Evolutionary conservation across 2,888 invertebrate species (phyloP), one percentile per base, ranked within the genome.

Genomic region (Bombyx huttoni): DNA sequence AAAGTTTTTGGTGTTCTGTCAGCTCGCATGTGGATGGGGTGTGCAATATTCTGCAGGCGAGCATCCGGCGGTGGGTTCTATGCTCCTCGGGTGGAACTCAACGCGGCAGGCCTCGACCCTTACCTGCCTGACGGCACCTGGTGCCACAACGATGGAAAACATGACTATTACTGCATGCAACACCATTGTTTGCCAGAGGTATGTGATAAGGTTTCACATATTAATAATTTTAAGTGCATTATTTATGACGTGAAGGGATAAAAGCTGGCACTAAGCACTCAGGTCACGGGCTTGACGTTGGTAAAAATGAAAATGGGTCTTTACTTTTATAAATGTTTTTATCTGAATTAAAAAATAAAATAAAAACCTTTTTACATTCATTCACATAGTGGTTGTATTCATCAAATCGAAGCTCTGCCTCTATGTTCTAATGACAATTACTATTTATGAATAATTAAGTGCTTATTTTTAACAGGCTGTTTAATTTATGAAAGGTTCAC

Each of bases 41-140:
- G 95, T 71, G 92, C 94, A 14, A 91, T 95, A 64, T 95, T 94
- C 79, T 95, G 94, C 71, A 89, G 91, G 40, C 89, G 92, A 34
- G 89, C 87, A 49, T 90, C 91, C 54, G 91, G 91, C 34, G 91
- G 91, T 0, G 91, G 91, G 8, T 94, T 91, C 79, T 94, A 94
- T 77, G 93, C 94, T 33, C 94, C 94, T 1, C 89, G 94, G 7
- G 87, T 94, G 12, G 94, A 94, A 76, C 87, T 94, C 51, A 94
- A 94, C 70, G 93, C 93, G 73, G 88, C 92, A 46, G 93, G 93
- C 8, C 81, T 92, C 40, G 91, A 93, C 64, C 92, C 94, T 0
- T 93, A 93, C 77, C 93, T 94, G 68, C 94, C 95, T 0, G 94
- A 94, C 78, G 94, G 94, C 12, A 94, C 94, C 3, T 94, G 93